Evolutionary conservation across 92 coral and sea anemone species (phyloP).

Genomic region (Phymanthus crucifer): DNA sequence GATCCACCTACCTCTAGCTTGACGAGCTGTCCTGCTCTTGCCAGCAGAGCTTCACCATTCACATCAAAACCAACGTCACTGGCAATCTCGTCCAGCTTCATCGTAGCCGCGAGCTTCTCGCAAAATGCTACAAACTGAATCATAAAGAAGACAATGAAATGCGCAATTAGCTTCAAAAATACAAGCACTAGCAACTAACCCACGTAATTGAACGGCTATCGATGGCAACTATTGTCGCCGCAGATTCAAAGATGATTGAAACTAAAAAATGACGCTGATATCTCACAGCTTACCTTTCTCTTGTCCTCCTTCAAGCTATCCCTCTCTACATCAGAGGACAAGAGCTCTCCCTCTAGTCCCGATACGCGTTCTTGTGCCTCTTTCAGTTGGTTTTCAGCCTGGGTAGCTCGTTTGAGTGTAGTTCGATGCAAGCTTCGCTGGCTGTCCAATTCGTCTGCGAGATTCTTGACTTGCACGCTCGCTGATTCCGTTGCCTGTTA

Average conservation of each 20-base stretch:
- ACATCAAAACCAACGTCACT: slow-evolving; percentile 94
- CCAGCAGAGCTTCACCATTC: slow-evolving; percentile 92
- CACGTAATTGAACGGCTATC: too few relatives aligned
- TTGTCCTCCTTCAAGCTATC: slow-evolving; percentile 88
- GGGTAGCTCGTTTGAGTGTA: slow-evolving; percentile 88
- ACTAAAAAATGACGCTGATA: too few relatives aligned
- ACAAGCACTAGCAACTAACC: too few relatives aligned
- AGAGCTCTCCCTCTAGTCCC: slow-evolving; percentile 91
- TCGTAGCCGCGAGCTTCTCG: slow-evolving; percentile 87
- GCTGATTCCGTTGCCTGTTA: slow-evolving; percentile 80
- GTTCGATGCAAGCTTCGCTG: slow-evolving; percentile 91
- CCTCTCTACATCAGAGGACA: slow-evolving; percentile 95
- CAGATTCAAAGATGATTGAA: too few relatives aligned
- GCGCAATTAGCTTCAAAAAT: not conserved
- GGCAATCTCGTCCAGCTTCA: slow-evolving; percentile 96
- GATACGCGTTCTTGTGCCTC: slow-evolving; percentile 83
- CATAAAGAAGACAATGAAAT: not conserved
- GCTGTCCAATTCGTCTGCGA: slow-evolving; percentile 90
- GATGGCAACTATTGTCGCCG: too few relatives aligned
- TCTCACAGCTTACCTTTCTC: slow-evolving; percentile 78
- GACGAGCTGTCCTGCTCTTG: slow-evolving; percentile 96
- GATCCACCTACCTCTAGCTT: slow-evolving; percentile 73
- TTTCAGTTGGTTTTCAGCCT: slow-evolving; percentile 87
- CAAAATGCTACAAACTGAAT: slow-evolving; percentile 88
- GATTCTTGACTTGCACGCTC: slow-evolving; percentile 71